These are phyloP conservation scores for Eleutherodactylus coqui DNA, from an alignment of 2,797 vertebrate species.

Conservation along the genomic window DNA sequence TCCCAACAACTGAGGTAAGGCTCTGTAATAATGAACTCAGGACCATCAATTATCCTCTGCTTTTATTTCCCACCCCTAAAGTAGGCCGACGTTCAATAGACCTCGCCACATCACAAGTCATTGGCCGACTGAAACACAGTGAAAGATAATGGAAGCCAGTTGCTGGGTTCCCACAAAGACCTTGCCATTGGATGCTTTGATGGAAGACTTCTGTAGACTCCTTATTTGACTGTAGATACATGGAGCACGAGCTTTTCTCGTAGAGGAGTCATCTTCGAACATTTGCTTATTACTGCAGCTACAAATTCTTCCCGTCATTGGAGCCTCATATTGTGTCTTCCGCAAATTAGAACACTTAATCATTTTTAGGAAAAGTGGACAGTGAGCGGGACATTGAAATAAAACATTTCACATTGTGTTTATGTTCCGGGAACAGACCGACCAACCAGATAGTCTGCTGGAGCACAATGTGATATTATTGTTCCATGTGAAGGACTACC, in stretches of 20 bases:
- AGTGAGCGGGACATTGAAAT: no score
- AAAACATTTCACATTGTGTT: background rate
- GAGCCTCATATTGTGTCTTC: slow-evolving; percentile 12
- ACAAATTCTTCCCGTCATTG: slow-evolving; percentile 17
- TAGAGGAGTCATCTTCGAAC: slow-evolving; percentile 18
- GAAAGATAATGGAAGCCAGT: background rate
- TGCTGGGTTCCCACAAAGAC: background rate
- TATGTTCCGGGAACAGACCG: background rate
- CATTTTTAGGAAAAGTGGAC: slow-evolving; percentile 18
- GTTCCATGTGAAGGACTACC: background rate
- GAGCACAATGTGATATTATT: background rate
- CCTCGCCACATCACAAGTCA: background rate
- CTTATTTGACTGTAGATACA: slow-evolving; percentile 1
- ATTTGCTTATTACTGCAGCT: slow-evolving; percentile 16
- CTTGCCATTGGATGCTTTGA: background rate
- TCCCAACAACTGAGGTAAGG: no score
- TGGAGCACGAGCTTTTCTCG: background rate
- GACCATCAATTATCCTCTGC: no score
- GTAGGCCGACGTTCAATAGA: no score
- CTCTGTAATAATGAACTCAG: no score
- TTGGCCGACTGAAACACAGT: background rate
- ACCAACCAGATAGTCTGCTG: background rate
- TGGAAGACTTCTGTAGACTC: background rate
- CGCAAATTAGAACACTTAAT: slow-evolving; percentile 30
- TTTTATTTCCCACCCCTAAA: no score